These are phyloP conservation scores for Ectropis crepuscularia DNA, from an alignment of 2,888 invertebrate genomes.

Conservation along the genomic window DNA sequence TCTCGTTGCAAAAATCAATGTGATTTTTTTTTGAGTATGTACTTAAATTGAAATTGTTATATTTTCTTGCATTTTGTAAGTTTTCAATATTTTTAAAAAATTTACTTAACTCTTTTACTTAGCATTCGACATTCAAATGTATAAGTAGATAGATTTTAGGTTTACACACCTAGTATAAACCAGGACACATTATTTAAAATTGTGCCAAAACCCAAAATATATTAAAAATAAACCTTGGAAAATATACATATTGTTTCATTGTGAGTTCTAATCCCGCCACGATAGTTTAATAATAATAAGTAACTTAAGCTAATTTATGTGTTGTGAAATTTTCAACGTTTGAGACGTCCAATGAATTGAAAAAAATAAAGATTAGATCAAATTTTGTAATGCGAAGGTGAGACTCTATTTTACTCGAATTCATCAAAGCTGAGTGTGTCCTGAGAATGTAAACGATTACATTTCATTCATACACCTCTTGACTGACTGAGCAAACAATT, in stretches of 20 bases:
- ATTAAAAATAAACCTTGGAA: constrained; percentile 79
- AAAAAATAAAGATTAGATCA: too few species aligned
- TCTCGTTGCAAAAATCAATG: constrained; percentile 33
- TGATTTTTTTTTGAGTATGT: constrained; percentile 48
- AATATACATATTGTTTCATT: constrained; percentile 62
- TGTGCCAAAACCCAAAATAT: constrained; percentile 85
- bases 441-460: too few species aligned
- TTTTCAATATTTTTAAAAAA: constrained; percentile 48
- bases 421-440: too few species aligned
- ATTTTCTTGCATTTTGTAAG: constrained; percentile 49
- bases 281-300: too few species aligned
- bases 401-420: too few species aligned
- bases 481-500: too few species aligned
- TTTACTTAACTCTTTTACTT: constrained; percentile 50
- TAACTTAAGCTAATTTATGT: too few species aligned
- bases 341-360: too few species aligned
- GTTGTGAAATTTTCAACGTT: too few species aligned
- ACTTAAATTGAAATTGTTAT: constrained; percentile 45
- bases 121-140: constrained; percentile 69
- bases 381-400: too few species aligned
- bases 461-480: too few species aligned
- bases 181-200: constrained; percentile 83
- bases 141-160: constrained; percentile 78
- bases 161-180: constrained; percentile 80
- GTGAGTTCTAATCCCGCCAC: constrained; percentile 33